Evolutionary conservation across 2,888 invertebrate species (phyloP), one percentile per base, ranked within the genome.

Genomic region (Eugnorisma glareosa): DNA sequence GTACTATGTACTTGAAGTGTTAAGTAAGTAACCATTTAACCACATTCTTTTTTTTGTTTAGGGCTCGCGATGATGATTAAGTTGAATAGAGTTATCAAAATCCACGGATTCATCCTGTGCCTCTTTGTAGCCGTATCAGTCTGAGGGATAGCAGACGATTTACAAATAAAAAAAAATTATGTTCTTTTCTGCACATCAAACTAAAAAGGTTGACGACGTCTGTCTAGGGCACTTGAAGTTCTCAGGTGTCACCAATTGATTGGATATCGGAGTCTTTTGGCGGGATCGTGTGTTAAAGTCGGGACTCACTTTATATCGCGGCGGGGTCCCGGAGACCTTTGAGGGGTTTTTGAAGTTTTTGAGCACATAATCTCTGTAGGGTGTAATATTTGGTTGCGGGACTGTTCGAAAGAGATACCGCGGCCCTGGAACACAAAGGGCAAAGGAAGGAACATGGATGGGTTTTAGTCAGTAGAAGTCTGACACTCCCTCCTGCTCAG

Each of bases 181-280:
- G 8, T 0, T 15, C 15, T 61, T 28, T 40, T 59, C 13, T 37
- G 28, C 37, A 2, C 11, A 35, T 59, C 31, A n/a, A 37, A 6
- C 15, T n/a, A 35, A 64, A 67, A 77, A 85, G 28, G 40, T 84
- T 82, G 67, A 67, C 63, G 5, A 5, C 15, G 2, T 59, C 86
- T 82, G 74, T 21, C 64, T 3, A 21, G 15, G 18, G 28, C 24
- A 81, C 83, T 82, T 73, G 59, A 59, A 82, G 66, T 45, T 63
- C 83, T 84, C 83, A 73, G 69, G 72, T 86, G 67, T 82, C 83
- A 51, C 43, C 40, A 64, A 85, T 70, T 82, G 54, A 84, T 82
- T 73, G 67, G 74, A 86, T 82, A 78, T 82, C 40, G 74, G 82
- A 75, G 69, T 70, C 45, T 72, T 74, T 75, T 76, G 35, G 11